Evolutionary conservation across 2,888 invertebrate species (phyloP), one percentile per base, ranked within the genome.

Genomic region (Meta bourneti): DNA sequence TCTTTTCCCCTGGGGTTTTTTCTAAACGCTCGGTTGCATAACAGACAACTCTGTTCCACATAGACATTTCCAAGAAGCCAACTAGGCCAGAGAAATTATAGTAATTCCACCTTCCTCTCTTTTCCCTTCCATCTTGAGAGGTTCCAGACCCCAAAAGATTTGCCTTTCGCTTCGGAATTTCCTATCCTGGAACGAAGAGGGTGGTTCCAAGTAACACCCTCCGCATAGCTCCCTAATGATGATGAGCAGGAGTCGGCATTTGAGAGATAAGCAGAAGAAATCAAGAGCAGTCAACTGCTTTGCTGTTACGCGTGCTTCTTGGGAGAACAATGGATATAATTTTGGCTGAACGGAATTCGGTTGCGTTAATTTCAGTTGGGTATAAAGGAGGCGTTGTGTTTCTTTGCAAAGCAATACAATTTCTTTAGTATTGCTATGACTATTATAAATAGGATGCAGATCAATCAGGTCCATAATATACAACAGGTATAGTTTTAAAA

Each of bases 131-230:
- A 34, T 34, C 34, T 34, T 34, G 48, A 75, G 7, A 16, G 20
- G 8, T 9, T 13, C 48, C 74, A 51, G 52, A 48, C 54, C 48
- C 48, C 48, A 11, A 54, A 49, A 82, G 72, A 82, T 82, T 82
- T 71, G 52, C 51, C 52, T 77, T 77, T 19, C 79, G 61, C 61
- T 20, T 20, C 13, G 19, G 61, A 34, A 49, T 79, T 54, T 54
- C 79, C 49, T 79, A 34, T 52, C 79, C 79, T 79, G 34, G 34
- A 79, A 79, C 34, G 79, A 79, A 79, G 79, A 54, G 75, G 84
- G 75, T 75, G 74, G 84, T 74, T 84, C 16, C 34, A 5, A 16
- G 61, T 52, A 82, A 83, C 83, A 71, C 83, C 83, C 83, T 52
- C 61, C 16, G 83, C 84, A 84, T 75, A 54, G 16, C 61, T 75